Evolutionary conservation across 2,797 vertebrate genomes (phyloP).

Genomic region (Acanthurus leucopareius): DNA sequence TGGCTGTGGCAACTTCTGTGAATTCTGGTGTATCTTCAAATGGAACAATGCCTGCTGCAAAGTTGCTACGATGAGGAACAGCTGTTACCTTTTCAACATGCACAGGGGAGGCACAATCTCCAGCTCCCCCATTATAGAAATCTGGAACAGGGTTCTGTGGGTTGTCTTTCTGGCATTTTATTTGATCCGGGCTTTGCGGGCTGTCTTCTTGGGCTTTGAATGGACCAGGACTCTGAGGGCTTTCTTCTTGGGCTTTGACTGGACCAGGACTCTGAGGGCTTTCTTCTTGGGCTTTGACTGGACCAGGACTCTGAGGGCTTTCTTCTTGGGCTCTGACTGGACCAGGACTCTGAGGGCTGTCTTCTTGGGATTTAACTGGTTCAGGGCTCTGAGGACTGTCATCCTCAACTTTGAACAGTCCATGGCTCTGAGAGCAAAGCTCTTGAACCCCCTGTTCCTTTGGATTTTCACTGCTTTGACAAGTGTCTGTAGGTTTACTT

Average conservation of each 20-base stretch:
- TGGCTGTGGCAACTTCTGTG: conserved; percentile 95
- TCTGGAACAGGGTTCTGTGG: conserved; percentile 38
- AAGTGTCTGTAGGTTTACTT: conserved; percentile 43
- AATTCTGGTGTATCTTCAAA: conserved; percentile 98
- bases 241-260: not conserved
- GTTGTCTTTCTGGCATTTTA: conserved; percentile 32
- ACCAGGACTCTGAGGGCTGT: conserved; percentile 23
- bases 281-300: conserved; percentile 18
- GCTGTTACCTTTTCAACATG: conserved; percentile 69
- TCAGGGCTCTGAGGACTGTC: conserved; percentile 33
- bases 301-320: conserved; percentile 28
- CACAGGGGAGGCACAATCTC: conserved; percentile 32
- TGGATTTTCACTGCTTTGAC: conserved; percentile 47
- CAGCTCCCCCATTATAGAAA: not conserved
- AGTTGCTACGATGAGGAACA: conserved; percentile 94
- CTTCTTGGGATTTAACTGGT: conserved; percentile 10
- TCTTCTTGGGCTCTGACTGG: conserved; percentile 33
- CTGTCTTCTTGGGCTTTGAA: conserved; percentile 14
- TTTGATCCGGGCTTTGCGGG: conserved; percentile 27
- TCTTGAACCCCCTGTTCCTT: conserved; percentile 25
- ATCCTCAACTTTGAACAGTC: conserved; percentile 45
- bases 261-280: conserved; percentile 29
- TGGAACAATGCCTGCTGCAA: conserved; percentile 94
- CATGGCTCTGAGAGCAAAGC: conserved; percentile 22
- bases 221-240: conserved; percentile 44